phyloP scores from a whole-genome alignment of 2,113 vertebrate species.

The Poicephalus gulielmi region DNA sequence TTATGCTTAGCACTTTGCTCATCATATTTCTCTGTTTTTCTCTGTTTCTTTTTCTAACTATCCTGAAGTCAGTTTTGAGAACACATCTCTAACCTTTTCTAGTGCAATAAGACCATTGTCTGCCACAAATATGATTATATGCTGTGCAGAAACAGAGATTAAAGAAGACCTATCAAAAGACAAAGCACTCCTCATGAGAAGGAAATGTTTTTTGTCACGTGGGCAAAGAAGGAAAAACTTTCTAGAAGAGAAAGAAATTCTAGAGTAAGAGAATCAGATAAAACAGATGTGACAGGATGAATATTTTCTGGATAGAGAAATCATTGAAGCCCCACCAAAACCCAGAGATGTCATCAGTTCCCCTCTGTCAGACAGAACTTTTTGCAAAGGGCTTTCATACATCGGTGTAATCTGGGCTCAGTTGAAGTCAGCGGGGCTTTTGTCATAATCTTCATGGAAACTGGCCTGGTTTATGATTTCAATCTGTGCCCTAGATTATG shows the following conservation, averaged over 20 bases:
- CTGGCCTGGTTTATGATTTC: neutral
- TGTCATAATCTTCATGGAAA: neutral
- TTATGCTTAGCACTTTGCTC: neutral
- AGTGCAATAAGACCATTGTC: neutral
- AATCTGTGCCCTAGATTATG: neutral
- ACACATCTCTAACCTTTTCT: neutral
- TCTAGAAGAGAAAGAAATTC: constrained; percentile 16
- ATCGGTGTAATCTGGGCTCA: neutral
- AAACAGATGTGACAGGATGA: neutral
- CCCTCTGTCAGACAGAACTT: neutral
- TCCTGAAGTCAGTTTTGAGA: constrained; percentile 3
- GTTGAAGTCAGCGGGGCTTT: neutral
- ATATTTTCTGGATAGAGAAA: neutral
- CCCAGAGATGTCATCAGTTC: neutral
- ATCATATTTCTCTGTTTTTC: neutral
- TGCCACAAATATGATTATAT: neutral
- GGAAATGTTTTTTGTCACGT: neutral
- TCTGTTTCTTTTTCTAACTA: constrained; percentile 28
- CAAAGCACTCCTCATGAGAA: neutral
- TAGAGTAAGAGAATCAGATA: neutral
- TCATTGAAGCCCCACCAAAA: neutral
- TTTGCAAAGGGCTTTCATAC: neutral
- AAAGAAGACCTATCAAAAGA: constrained; percentile 48
- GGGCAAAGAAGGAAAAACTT: neutral
- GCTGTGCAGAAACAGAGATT: constrained; percentile 14